Evolutionary conservation across 2,113 vertebrate genomes (phyloP).

Genomic region (Sinocyclocheilus anophthalmus): DNA sequence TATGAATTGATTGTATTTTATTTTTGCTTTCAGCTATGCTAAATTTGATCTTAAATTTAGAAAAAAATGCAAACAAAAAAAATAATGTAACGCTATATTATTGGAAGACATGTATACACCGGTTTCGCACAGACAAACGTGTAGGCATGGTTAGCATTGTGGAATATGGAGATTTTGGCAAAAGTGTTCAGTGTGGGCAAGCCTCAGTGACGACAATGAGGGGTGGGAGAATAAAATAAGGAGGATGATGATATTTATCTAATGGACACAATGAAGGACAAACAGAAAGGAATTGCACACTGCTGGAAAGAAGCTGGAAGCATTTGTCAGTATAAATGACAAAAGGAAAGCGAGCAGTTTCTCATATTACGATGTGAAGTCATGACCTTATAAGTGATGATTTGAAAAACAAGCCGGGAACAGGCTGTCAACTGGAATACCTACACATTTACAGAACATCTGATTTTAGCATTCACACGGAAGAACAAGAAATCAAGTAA

Average conservation of each 20-base stretch:
- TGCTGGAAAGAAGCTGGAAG: neutral
- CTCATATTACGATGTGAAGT: neutral
- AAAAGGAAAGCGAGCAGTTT: neutral
- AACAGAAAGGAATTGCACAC: neutral
- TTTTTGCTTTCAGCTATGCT: neutral
- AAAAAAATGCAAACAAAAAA: neutral
- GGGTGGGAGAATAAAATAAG: neutral
- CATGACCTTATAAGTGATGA: conserved; percentile 8
- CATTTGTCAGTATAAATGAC: neutral
- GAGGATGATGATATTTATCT: neutral
- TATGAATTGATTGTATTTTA: neutral
- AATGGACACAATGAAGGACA: neutral
- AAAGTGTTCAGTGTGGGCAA: neutral
- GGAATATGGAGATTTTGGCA: neutral
- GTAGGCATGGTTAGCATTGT: neutral
- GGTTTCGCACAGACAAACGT: neutral
- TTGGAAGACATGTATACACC: neutral
- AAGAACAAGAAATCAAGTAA: neutral
- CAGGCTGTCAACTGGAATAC: neutral
- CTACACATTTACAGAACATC: conserved; percentile 24
- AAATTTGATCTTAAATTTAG: neutral
- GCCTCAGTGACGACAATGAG: neutral
- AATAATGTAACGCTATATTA: neutral
- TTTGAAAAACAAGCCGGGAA: conserved; percentile 4
- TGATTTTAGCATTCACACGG: neutral